These are phyloP conservation scores for Hapalemur alaotrensis DNA, from an alignment of 2,797 vertebrate species.

Conservation along the genomic window DNA sequence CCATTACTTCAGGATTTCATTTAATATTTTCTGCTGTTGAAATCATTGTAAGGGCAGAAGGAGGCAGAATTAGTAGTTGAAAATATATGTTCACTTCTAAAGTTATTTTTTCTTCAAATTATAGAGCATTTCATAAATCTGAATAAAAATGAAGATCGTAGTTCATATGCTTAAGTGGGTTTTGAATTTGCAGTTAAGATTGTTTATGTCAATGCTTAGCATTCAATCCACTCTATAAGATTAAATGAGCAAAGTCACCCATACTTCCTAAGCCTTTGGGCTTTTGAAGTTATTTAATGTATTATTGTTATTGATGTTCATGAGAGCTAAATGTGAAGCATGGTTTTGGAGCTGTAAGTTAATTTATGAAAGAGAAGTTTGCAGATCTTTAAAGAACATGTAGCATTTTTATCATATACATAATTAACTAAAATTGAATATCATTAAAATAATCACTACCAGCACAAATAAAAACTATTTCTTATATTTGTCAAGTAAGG, in stretches of 20 bases:
- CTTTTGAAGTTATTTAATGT: not conserved
- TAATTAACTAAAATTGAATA: not conserved
- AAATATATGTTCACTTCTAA: not conserved
- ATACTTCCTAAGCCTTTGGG: not conserved
- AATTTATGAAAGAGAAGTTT: not conserved
- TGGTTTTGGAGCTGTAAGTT: not conserved
- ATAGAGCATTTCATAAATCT: slow-evolving; percentile 44
- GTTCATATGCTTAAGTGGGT: not conserved
- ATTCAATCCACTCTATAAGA: not conserved
- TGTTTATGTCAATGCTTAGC: slow-evolving; percentile 35
- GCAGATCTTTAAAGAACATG: not conserved
- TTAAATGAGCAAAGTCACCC: not conserved
- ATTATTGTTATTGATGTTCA: not conserved
- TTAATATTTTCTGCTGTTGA: slow-evolving; percentile 70
- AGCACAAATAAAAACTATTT: not conserved
- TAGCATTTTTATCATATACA: not conserved
- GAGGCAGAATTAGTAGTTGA: slow-evolving; percentile 49
- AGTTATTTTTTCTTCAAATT: slow-evolving; percentile 47
- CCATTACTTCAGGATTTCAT: slow-evolving; percentile 72
- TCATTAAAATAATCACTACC: not conserved
- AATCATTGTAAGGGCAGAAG: slow-evolving; percentile 50
- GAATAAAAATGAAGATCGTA: not conserved
- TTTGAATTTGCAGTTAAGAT: slow-evolving; percentile 27
- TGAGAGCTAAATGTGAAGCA: not conserved
- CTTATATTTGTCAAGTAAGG: not conserved